phyloP scores from a whole-genome alignment of 2,797 vertebrate genomes.

The Muraenolepis orangiensis region DNA sequence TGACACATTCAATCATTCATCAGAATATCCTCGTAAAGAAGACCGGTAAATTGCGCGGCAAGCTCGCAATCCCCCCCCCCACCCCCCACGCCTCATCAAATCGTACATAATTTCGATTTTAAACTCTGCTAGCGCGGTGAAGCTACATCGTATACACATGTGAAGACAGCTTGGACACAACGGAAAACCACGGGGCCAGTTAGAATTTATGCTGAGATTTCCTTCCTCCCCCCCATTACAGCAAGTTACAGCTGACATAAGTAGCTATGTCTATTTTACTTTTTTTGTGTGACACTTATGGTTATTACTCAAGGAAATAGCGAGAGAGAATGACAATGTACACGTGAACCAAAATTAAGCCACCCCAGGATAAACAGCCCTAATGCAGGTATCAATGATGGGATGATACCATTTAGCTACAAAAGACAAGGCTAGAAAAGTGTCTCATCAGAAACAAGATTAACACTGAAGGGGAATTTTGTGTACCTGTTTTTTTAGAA shows the following conservation, averaged over 20 bases:
- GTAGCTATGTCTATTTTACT: not conserved
- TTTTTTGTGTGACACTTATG: not conserved
- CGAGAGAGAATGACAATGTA: too few relatives aligned
- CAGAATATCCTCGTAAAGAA: not conserved
- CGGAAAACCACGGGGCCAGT: slow-evolving; percentile 14
- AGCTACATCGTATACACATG: too few relatives aligned
- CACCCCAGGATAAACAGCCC: too few relatives aligned
- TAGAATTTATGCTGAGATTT: slow-evolving; percentile 38
- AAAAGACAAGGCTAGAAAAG: too few relatives aligned
- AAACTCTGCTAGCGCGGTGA: not conserved
- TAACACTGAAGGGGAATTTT: too few relatives aligned
- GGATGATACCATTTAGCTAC: too few relatives aligned
- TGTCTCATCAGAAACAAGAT: too few relatives aligned
- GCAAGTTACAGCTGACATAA: slow-evolving; percentile 40
- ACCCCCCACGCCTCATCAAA: not conserved
- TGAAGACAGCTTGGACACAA: too few relatives aligned
- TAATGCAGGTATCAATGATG: too few relatives aligned
- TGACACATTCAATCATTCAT: not conserved
- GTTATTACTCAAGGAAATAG: too few relatives aligned
- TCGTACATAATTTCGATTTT: not conserved
- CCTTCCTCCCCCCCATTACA: not conserved
- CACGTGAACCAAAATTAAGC: too few relatives aligned
- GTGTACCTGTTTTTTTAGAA: too few relatives aligned
- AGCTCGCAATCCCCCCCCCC: not conserved
- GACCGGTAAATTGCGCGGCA: not conserved